Evolutionary conservation across 1,140 invertebrate species (phyloP).

Genomic region (Conopomorpha cramerella): DNA sequence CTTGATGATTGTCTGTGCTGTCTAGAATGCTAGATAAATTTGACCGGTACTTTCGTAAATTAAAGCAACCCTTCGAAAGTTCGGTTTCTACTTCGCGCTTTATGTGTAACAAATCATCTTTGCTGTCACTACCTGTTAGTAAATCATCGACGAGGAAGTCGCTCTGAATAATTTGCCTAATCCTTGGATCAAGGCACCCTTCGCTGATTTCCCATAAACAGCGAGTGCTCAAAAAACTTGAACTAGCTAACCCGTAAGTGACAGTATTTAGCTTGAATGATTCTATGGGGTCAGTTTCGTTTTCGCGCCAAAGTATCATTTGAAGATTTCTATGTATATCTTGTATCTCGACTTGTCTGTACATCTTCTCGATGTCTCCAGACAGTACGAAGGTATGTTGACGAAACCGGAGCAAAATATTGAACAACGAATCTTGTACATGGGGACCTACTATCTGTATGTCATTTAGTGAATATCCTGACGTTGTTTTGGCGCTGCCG

Average conservation of each 20-base stretch:
- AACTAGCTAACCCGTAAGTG: constrained; percentile 8
- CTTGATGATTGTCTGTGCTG: no score
- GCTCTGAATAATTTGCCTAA: no score
- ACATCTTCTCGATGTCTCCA: constrained; percentile 19
- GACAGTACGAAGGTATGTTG: constrained; percentile 16
- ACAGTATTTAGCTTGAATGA: constrained; percentile 10
- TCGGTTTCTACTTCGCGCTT: no score
- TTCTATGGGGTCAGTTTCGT: constrained; percentile 5
- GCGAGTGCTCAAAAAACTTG: constrained; percentile 15
- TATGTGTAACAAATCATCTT: no score
- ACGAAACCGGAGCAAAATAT: constrained; percentile 21
- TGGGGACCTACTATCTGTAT: constrained; percentile 11
- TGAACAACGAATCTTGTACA: constrained; percentile 16
- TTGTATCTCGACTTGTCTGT: background rate
- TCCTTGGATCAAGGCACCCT: no score
- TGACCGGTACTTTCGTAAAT: no score
- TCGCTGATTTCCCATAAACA: constrained; percentile 10
- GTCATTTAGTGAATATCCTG: constrained; percentile 11
- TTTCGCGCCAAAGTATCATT: constrained; percentile 16
- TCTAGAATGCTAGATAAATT: no score
- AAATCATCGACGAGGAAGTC: no score
- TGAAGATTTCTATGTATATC: constrained; percentile 11
- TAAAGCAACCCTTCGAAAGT: no score
- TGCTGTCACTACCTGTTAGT: no score
- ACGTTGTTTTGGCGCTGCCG: constrained; percentile 8